phyloP scores from a whole-genome alignment of 2,113 vertebrate species.

The Alectura lathami region DNA sequence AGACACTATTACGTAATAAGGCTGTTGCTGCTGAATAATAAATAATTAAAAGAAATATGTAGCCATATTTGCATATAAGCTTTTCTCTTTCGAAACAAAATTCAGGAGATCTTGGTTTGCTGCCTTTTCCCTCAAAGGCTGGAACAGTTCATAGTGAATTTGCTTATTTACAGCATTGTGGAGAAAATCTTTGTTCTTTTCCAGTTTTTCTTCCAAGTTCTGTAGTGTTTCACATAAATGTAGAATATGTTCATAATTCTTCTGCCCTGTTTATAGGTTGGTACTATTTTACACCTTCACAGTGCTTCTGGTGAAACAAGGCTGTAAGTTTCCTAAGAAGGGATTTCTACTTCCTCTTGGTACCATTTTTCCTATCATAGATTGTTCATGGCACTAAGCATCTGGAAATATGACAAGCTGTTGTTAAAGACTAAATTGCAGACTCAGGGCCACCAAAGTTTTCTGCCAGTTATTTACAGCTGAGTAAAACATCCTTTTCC shows the following conservation, averaged over 20 bases:
- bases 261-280: background rate
- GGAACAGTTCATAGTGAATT: background rate
- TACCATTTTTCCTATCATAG: background rate
- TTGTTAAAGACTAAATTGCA: background rate
- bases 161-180: background rate
- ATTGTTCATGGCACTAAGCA: background rate
- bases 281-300: background rate
- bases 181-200: background rate
- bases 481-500: background rate
- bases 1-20: background rate
- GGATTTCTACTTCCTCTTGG: background rate
- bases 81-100: background rate
- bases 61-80: background rate
- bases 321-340: background rate
- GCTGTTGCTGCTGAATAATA: background rate
- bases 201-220: background rate
- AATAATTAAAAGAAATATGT: background rate
- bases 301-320: background rate
- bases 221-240: background rate
- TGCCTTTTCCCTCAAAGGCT: background rate
- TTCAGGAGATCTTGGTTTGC: rapidly evolving
- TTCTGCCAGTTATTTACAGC: background rate
- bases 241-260: background rate
- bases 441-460: background rate
- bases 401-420: background rate